Conservation (phyloP, 2,888 invertebrate species). For the Lottia scabra region DNA sequence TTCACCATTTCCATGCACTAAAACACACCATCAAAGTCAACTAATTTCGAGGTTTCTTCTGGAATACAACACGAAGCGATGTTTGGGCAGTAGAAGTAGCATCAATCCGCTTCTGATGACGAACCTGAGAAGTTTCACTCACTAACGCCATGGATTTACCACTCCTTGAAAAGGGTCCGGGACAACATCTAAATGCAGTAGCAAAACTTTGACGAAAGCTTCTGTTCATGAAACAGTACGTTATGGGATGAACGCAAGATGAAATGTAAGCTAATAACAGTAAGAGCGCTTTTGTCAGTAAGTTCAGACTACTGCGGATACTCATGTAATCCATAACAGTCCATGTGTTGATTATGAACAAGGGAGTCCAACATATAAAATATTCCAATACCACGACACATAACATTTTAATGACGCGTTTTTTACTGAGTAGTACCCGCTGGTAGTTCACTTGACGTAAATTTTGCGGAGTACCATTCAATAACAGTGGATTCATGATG, state of each 20-base stretch:
- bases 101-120: too few species aligned
- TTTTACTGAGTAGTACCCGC: slow-evolving; percentile 42
- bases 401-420: slow-evolving; percentile 78
- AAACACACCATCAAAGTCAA: too few species aligned
- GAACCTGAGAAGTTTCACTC: too few species aligned
- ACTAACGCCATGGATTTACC: too few species aligned
- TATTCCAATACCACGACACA: slow-evolving; percentile 90
- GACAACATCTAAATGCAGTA: slow-evolving; percentile 77
- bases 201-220: slow-evolving; percentile 86
- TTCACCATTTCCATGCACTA: too few species aligned
- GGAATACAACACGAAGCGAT: too few species aligned
- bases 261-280: slow-evolving; percentile 85
- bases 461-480: not conserved
- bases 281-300: slow-evolving; percentile 75
- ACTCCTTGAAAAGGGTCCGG: too few species aligned
- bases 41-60: too few species aligned
- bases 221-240: slow-evolving; percentile 92
- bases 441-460: slow-evolving; percentile 31
- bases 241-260: slow-evolving; percentile 89
- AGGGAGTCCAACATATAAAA: slow-evolving; percentile 91
- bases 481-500: too few species aligned
- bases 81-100: too few species aligned
- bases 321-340: slow-evolving; percentile 80
- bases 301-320: slow-evolving; percentile 68
- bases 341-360: slow-evolving; percentile 84